A percentile compares a stretch with the other conserved stretches of the same genome.
Conservation (phyloP, 2,888 invertebrate species). For the Pediacus dermestoides region DNA sequence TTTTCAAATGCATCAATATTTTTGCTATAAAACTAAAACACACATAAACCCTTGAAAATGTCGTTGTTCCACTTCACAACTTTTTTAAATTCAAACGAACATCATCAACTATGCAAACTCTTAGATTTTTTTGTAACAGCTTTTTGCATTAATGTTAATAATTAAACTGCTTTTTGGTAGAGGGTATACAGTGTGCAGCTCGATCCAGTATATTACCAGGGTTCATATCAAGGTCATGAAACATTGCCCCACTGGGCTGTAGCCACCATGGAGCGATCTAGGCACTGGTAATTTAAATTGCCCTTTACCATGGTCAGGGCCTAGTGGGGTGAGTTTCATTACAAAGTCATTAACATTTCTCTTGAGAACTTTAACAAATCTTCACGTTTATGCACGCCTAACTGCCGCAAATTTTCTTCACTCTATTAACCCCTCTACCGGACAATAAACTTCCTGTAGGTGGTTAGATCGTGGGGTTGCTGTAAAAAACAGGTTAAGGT, state of each 20-base stretch:
- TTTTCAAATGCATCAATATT: too few relatives aligned
- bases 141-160: background rate
- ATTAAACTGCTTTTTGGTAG: constrained; percentile 34
- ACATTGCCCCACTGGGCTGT: constrained; percentile 42
- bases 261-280: constrained; percentile 38
- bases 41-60: too few relatives aligned
- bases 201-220: constrained; percentile 43
- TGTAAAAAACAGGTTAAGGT: too few relatives aligned
- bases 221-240: constrained; percentile 30
- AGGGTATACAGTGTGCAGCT: constrained; percentile 48
- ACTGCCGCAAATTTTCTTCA: too few relatives aligned
- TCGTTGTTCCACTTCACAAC: too few relatives aligned
- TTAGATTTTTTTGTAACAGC: constrained; percentile 23
- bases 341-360: background rate
- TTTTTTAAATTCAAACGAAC: too few relatives aligned
- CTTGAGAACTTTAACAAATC: too few relatives aligned
- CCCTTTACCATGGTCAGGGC: constrained; percentile 25
- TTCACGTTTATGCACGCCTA: too few relatives aligned
- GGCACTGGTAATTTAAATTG: constrained; percentile 34
- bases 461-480: too few relatives aligned
- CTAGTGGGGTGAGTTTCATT: constrained; percentile 45
- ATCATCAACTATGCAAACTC: constrained; percentile 12
- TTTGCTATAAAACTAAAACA: too few relatives aligned
- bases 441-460: too few relatives aligned
- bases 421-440: too few relatives aligned